Conservation (phyloP, 2,113 vertebrate species). For the Passer domesticus region DNA sequence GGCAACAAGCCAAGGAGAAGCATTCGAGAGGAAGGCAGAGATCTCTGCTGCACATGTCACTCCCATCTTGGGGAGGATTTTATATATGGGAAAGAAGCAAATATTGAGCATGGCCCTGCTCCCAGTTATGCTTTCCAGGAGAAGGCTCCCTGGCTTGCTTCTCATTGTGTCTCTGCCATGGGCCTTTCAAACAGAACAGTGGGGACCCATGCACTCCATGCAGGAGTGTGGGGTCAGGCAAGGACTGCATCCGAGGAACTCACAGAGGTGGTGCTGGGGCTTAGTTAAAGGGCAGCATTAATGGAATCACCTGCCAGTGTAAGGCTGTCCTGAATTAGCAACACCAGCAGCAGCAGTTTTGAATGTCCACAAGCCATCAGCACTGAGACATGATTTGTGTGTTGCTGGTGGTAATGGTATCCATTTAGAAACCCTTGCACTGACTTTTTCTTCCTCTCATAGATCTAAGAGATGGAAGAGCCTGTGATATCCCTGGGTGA, state of each 20-base stretch:
- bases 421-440: not conserved
- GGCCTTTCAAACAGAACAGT: not conserved
- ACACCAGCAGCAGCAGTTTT: not conserved
- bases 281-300: not conserved
- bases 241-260: not conserved
- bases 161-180: not conserved
- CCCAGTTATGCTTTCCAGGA: not conserved
- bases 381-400: not conserved
- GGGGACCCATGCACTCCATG: not conserved
- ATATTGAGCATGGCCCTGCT: not conserved
- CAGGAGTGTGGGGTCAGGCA: accelerated
- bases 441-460: not conserved
- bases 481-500: not conserved
- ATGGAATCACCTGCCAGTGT: not conserved
- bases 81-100: not conserved
- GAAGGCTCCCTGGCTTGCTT: not conserved
- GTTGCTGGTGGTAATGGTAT: not conserved
- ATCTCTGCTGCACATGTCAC: not conserved
- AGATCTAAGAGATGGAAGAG: not conserved
- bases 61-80: not conserved
- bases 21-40: not conserved
- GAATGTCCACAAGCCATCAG: not conserved
- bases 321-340: not conserved
- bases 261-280: not conserved
- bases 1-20: not conserved